A percentile compares a stretch with the other conserved stretches of the same genome.
phyloP scores from a whole-genome alignment of 2,888 invertebrate species.

The Brachynemurus nebulosus region DNA sequence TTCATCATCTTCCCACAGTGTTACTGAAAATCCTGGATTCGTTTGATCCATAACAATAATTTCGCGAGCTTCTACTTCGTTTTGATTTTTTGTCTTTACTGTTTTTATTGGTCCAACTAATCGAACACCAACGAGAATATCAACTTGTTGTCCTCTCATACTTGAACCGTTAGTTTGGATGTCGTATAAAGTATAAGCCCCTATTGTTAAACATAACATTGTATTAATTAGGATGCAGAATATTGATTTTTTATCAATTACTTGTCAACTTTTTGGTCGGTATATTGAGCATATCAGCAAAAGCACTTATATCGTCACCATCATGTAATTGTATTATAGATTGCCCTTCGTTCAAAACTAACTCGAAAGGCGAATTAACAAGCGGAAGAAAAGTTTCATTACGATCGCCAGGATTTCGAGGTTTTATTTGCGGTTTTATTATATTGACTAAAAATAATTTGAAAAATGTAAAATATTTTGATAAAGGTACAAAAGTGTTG shows the following conservation, averaged over 20 bases:
- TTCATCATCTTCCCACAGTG: conserved; percentile 58
- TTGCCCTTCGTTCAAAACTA: conserved; percentile 50
- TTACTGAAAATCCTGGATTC: conserved; percentile 40
- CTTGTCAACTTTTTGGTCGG: conserved; percentile 51
- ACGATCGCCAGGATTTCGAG: conserved; percentile 36
- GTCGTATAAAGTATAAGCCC: conserved; percentile 32
- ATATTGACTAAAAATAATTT: conserved; percentile 44
- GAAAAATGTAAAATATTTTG: background rate
- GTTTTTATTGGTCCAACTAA: conserved; percentile 44
- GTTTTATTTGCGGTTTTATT: conserved; percentile 45
- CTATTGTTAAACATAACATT: background rate
- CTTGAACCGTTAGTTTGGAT: conserved; percentile 32
- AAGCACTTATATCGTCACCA: conserved; percentile 35
- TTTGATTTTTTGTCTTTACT: conserved; percentile 46
- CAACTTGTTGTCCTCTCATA: conserved; percentile 36
- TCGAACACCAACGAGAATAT: conserved; percentile 55
- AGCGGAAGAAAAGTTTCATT: conserved; percentile 49
- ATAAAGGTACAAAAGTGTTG: background rate
- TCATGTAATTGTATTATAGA: conserved; percentile 46
- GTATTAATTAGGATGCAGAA: background rate
- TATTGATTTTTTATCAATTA: conserved; percentile 20
- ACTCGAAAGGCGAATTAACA: conserved; percentile 47
- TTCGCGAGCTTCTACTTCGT: conserved; percentile 44
- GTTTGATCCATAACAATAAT: conserved; percentile 52
- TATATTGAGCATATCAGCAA: conserved; percentile 40